Base-by-base conservation (phyloP, 2,888 invertebrate species). In the Ophion costatus region DNA sequence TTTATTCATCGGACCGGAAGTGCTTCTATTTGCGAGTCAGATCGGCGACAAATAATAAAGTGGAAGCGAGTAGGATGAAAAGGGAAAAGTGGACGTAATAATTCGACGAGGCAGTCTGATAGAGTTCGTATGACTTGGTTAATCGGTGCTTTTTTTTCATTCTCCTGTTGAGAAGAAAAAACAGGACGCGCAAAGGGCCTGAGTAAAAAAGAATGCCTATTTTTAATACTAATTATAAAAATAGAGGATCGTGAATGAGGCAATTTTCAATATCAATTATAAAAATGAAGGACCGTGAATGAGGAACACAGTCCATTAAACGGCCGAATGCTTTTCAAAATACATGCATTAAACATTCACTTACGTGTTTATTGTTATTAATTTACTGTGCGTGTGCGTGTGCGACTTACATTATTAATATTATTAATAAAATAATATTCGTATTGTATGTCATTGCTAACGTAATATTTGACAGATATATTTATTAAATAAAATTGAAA, bases 1-100 rank as follows among this genome's bases (percentile, higher is more conserved):
- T 80, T 59, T 61, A 45, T 24, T 61, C 33, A 57, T 29, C 45
- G 33, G 66, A 61, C 29, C 51, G 61, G 74, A 80, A 67, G 67
- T 3, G 38, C 22, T 51, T 51, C 17, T 51, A 51, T 51, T 20
- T 61, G 51, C 42, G 29, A 22, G 57, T 20, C 33, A n/a, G 38
- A n/a, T 38, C 7, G 42, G 2, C 24, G 11, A 45, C 2, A 57
- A 51, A 24, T 11, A 63, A 6, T n/a, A 14, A 45, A 24, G 17
- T 22, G 4, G 4, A 45, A 29, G 24, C 33, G 38, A 1, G 42
- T 42, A 42, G 1, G 11, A 29, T 4, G 17, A 29, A 10, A 63
- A 63, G 29, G 17, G 29, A 1, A 29, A 11, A 42, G 0, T 42
- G 20, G 38, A 67, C 10, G 51, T n/a, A 20, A 20, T 42, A 38